Evolutionary conservation across 1,140 invertebrate species (phyloP).

Genomic region (Campoletis sonorensis): DNA sequence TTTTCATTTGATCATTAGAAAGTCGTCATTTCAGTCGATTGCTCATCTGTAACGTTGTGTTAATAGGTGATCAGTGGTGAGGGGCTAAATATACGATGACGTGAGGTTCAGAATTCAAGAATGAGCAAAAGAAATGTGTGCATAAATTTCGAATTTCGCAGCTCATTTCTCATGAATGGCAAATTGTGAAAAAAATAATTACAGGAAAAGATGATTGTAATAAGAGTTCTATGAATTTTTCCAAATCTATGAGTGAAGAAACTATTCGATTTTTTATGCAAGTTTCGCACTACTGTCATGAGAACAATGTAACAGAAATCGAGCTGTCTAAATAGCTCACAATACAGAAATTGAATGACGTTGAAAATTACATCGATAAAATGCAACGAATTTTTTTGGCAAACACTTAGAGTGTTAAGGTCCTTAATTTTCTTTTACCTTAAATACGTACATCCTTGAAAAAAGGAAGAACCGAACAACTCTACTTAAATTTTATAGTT

Average conservation of each 20-base stretch:
- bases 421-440: too few species aligned
- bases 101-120: conserved; percentile 9
- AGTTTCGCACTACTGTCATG: too few species aligned
- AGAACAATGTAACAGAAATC: neutral
- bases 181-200: neutral
- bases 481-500: too few species aligned
- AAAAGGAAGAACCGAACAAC: too few species aligned
- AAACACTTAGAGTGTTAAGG: too few species aligned
- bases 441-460: too few species aligned
- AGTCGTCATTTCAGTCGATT: neutral
- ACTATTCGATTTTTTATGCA: neutral
- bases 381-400: too few species aligned
- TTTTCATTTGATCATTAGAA: neutral
- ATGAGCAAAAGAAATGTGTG: neutral
- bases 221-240: too few species aligned
- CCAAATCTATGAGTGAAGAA: too few species aligned
- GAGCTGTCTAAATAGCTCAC: too few species aligned
- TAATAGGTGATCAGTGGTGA: conserved; percentile 2
- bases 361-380: neutral
- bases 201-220: too few species aligned
- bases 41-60: neutral
- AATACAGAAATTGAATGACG: too few species aligned
- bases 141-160: neutral
- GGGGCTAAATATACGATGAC: conserved; percentile 8
- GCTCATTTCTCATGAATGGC: neutral